Evolutionary conservation across 92 coral and sea anemone genomes (phyloP), one percentile per base, ranked within the genome.

Genomic region (Plumapathes pennacea): DNA sequence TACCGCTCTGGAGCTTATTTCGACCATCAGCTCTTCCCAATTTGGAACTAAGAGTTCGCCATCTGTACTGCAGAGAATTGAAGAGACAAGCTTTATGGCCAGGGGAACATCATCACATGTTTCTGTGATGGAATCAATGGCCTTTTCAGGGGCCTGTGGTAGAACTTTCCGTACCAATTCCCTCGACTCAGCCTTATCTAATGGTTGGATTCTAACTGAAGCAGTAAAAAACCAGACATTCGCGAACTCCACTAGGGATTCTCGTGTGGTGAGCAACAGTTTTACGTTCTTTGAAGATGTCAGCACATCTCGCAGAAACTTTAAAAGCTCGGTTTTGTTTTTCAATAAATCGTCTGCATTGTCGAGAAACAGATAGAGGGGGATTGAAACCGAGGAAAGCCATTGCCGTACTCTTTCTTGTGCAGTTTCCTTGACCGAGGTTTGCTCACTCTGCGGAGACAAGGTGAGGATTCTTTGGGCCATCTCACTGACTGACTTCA

Each of bases 71-170:
- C n/a, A n/a, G 25, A 72, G 33, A 0, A 39, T 20, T n/a, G 52
- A 45, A 38, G 68, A 71, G 28, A 71, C 3, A 4, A 71, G 11
- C 37, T 39, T 37, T 12, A 71, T 71, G 23, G 78, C 78, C 7
- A 71, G 4, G 11, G 78, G 70, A 14, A 59, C 77, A 28, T 58
- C 21, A 4, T 60, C 78, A n/a, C 71, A 72, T 22, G 40, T 61
- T 2, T 40, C 57, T 0, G 40, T 27, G 2, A 72, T 34, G 42
- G 40, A 22, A 1, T 20, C 6, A 25, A 10, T 12, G 5, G 42
- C 38, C 0, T 30, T 1, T 3, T 38, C 0, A 15, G 31, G 29
- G 1, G 50, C 45, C 3, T 26, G 8, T 14, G 64, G 64, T 5
- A 72, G 26, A 5, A 60, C 25, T 31, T 40, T 34, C 0, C 20